Base-by-base conservation (phyloP, 2,888 invertebrate species). In the Sisyra nigra region DNA sequence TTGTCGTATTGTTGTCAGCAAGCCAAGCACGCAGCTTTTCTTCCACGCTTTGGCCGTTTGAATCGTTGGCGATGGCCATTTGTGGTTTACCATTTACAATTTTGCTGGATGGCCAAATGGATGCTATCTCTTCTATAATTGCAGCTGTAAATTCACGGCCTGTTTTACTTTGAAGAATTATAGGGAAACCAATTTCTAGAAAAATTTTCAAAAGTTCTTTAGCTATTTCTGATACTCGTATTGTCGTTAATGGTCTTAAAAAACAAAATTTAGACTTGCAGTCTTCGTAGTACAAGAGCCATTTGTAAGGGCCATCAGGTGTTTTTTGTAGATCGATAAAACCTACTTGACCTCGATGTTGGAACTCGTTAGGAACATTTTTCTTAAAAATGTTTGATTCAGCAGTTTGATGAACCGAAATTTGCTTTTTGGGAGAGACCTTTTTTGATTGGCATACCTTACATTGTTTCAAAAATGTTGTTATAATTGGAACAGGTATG, bases 381-480 rank as follows among this genome's bases (percentile, higher is more conserved):
- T 45, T 44, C 31, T 40, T 37, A 41, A 41, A 35, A 39, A 47
- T 40, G 40, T 43, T 47, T 44, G 24, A 7, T 24, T 3, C 5
- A 5, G 24, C 24, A 7, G 24, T 5, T 24, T 7, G 24, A 5
- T 5, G 24, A 7, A 5, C 5, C 5, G 3, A 24, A 7, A 24
- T 7, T 24, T 24, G 24, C 43, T 48, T 47, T 17, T 34, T 47
- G 41, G 46, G 38, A 42, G 33, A 31, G 29, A 45, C 24, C n/a
- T 42, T 42, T 46, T 45, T 45, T 40, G 42, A 45, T 14, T 43
- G 41, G 41, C 47, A 45, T 42, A 42, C 46, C 39, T 29, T 45
- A 33, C 45, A 45, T n/a, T 45, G 41, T 24, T 48, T 43, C 15
- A 47, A 48, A 48, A 46, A 48, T 30, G 45, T 44, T 37, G 37